Percentiles rank a stretch among this genome's conserved stretches.
phyloP scores from a whole-genome alignment of 2,113 vertebrate species.

The Apus apus region DNA sequence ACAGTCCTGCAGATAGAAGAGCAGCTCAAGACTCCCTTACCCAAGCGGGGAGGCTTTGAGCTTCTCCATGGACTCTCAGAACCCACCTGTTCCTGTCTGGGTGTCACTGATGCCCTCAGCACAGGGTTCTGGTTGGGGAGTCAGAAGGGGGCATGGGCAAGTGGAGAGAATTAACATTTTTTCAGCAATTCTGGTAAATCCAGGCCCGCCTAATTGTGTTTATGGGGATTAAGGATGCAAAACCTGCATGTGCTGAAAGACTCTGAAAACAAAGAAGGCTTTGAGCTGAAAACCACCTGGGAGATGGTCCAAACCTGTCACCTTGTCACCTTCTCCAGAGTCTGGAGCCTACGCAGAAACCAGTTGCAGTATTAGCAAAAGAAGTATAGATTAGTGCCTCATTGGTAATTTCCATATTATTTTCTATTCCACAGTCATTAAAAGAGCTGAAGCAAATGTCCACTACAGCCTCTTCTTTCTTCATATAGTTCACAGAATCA shows the following conservation, averaged over 20 bases:
- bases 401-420: not conserved
- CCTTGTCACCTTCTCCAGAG: not conserved
- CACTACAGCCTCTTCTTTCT: not conserved
- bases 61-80: not conserved
- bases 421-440: not conserved
- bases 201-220: not conserved
- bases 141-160: not conserved
- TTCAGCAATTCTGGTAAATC: not conserved
- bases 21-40: not conserved
- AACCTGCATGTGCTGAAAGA: not conserved
- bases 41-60: not conserved
- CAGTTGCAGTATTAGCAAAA: not conserved
- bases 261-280: not conserved
- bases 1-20: not conserved
- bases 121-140: accelerated
- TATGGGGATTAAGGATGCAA: not conserved
- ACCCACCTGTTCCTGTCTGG: not conserved
- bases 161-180: not conserved
- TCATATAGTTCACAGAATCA: not conserved
- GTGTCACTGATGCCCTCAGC: not conserved
- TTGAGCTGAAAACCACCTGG: not conserved
- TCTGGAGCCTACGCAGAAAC: not conserved
- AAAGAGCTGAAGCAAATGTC: not conserved
- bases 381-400: not conserved
- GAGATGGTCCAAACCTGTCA: not conserved